Percentiles rank a stretch among this genome's conserved stretches.
Evolutionary conservation across 2,888 invertebrate genomes (phyloP).

Genomic region (Drosophila multiciliata): DNA sequence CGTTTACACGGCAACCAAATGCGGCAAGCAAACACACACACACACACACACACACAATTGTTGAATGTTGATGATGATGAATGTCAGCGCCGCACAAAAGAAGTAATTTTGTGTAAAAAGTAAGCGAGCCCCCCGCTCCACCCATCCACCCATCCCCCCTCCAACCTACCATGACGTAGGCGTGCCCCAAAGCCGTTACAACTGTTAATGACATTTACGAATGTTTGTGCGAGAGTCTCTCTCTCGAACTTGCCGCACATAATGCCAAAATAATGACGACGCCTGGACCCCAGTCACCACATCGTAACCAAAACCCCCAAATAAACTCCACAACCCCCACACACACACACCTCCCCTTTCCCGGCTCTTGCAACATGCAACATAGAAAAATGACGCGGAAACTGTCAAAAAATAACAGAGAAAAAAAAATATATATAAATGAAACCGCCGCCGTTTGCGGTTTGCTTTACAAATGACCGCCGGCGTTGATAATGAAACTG

Average conservation of each 20-base stretch:
- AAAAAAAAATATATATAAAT: conserved; percentile 29
- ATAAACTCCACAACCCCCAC: neutral
- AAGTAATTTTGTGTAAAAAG: conserved; percentile 77
- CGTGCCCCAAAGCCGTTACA: conserved; percentile 71
- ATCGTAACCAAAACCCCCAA: neutral
- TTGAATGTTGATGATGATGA: conserved; percentile 74
- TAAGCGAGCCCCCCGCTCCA: conserved; percentile 5
- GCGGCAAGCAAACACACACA: conserved; percentile 5
- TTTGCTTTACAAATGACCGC: conserved; percentile 74
- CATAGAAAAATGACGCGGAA: conserved; percentile 76
- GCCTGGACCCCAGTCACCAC: conserved; percentile 35
- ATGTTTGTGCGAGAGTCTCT: conserved; percentile 64
- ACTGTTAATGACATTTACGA: conserved; percentile 82
- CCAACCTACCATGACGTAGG: conserved; percentile 38
- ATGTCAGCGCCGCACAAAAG: conserved; percentile 76
- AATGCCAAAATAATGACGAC: conserved; percentile 77
- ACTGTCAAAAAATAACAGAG: conserved; percentile 55
- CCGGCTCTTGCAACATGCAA: conserved; percentile 36
- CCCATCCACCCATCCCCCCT: neutral
- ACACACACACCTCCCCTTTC: neutral
- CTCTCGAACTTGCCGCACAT: conserved; percentile 51
- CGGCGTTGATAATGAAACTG: conserved; percentile 59
- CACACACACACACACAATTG: neutral
- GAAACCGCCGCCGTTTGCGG: conserved; percentile 67
- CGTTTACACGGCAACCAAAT: conserved; percentile 56